These are phyloP conservation scores for Criorhina ranunculi DNA, from an alignment of 2,888 invertebrate species.

Conservation along the genomic window DNA sequence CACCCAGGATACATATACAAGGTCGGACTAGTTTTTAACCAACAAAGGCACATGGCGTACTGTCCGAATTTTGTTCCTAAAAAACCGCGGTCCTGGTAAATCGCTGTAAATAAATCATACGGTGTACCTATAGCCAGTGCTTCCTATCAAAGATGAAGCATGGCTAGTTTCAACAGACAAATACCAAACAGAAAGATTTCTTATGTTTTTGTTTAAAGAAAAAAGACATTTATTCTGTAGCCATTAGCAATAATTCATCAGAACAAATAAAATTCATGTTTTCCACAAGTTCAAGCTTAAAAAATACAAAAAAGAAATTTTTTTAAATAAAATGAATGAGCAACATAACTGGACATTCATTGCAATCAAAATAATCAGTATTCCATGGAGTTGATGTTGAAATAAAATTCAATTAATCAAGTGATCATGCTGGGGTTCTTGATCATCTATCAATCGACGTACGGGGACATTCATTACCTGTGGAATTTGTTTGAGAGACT, in stretches of 20 bases:
- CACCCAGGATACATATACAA: no score
- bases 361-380: not conserved
- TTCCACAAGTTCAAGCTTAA: constrained; percentile 24
- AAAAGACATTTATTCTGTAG: not conserved
- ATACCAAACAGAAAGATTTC: no score
- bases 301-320: constrained; percentile 12
- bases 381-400: not conserved
- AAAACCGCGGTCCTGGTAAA: no score
- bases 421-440: not conserved
- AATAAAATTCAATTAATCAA: constrained; percentile 1
- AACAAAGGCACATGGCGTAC: no score
- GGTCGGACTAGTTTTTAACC: no score
- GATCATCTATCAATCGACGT: not conserved
- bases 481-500: constrained; percentile 76
- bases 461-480: not conserved
- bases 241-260: not conserved
- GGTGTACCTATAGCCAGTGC: no score
- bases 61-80: no score
- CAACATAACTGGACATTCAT: constrained; percentile 17
- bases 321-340: not conserved
- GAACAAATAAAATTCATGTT: not conserved
- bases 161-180: no score
- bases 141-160: no score
- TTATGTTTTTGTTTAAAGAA: no score
- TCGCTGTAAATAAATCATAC: no score